Conservation (phyloP, 2,797 vertebrate species). For the Gymnothorax reevesii region DNA sequence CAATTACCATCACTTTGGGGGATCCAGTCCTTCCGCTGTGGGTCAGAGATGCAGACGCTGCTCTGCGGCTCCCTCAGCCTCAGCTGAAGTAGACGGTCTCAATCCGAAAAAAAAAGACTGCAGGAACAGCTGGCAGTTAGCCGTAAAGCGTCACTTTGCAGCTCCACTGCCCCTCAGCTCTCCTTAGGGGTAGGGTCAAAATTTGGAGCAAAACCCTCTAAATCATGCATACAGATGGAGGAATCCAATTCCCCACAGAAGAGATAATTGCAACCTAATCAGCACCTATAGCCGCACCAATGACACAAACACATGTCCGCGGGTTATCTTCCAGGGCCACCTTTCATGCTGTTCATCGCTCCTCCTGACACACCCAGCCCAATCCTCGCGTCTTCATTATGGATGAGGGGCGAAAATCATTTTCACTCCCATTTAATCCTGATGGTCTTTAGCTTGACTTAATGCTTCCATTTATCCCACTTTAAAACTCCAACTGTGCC, state of each 20-base stretch:
- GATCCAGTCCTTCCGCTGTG: background rate
- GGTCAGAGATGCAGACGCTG: background rate
- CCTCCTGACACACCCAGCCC: background rate
- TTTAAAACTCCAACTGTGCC: constrained; percentile 47
- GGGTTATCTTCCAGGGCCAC: constrained; percentile 31
- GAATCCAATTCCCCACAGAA: constrained; percentile 20
- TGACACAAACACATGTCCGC: constrained; percentile 26
- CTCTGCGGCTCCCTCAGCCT: background rate
- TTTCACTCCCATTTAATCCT: constrained; percentile 67
- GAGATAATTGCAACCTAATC: constrained; percentile 43
- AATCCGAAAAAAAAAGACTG: background rate
- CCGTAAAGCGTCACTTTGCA: background rate
- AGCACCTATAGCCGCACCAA: constrained; percentile 8
- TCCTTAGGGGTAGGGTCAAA: background rate
- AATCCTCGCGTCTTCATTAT: constrained; percentile 32
- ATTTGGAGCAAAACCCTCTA: constrained; percentile 18
- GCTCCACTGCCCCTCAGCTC: constrained; percentile 25
- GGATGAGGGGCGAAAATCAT: constrained; percentile 52
- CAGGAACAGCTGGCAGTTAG: constrained; percentile 3
- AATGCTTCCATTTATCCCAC: constrained; percentile 63
- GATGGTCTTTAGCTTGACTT: constrained; percentile 60
- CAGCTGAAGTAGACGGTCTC: background rate
- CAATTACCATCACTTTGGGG: background rate
- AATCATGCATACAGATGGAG: constrained; percentile 33
- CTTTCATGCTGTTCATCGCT: constrained; percentile 27